Percentiles rank a stretch among this genome's conserved stretches.
phyloP scores from a whole-genome alignment of 2,797 vertebrate species.

The Sebastes wilsoni region DNA sequence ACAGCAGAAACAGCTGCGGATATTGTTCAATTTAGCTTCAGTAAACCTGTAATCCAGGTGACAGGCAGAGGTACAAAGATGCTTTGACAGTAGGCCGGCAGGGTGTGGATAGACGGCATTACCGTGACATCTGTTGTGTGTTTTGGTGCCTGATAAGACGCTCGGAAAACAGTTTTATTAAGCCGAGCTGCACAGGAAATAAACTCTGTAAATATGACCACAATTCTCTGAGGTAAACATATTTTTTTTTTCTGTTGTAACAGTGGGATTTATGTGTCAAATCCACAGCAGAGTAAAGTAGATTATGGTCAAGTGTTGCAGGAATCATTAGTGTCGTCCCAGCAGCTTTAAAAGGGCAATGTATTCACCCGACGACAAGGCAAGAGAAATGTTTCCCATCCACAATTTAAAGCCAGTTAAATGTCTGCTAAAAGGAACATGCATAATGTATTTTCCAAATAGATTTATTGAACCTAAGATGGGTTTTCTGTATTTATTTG shows the following conservation, averaged over 20 bases:
- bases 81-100: neutral
- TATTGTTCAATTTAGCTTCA: slow-evolving; percentile 22
- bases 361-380: slow-evolving; percentile 22
- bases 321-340: slow-evolving; percentile 36
- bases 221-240: slow-evolving; percentile 20
- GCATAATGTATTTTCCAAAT: slow-evolving; percentile 58
- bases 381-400: slow-evolving; percentile 26
- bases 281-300: neutral
- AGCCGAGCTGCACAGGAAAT: slow-evolving; percentile 6
- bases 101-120: neutral
- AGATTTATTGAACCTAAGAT: slow-evolving; percentile 49
- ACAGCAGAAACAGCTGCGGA: neutral
- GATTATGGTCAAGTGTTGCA: slow-evolving; percentile 35
- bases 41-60: slow-evolving; percentile 35
- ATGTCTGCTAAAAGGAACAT: slow-evolving; percentile 43
- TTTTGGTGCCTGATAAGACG: slow-evolving; percentile 14
- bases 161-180: slow-evolving; percentile 30
- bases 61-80: slow-evolving; percentile 17
- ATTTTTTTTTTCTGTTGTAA: neutral
- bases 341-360: slow-evolving; percentile 31
- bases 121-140: slow-evolving; percentile 7
- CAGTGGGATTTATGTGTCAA: slow-evolving; percentile 20
- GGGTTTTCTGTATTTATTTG: slow-evolving; percentile 43
- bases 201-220: slow-evolving; percentile 11
- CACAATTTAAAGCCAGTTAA: slow-evolving; percentile 43